These are phyloP conservation scores for Hydrotaea cyrtoneurina DNA, from an alignment of 2,888 invertebrate genomes.

Conservation along the genomic window DNA sequence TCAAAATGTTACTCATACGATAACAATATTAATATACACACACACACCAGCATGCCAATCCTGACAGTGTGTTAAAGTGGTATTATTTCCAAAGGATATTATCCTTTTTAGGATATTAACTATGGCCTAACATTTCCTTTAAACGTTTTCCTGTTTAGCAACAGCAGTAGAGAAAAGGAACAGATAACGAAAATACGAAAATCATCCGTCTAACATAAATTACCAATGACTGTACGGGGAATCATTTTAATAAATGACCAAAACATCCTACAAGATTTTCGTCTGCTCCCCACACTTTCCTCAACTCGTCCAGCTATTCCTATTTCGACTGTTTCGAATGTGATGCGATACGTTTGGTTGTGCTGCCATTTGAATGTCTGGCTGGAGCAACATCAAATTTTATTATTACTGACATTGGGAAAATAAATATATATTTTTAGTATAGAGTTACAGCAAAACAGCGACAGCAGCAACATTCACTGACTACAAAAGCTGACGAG, in stretches of 20 bases:
- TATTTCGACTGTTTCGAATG: too few species aligned
- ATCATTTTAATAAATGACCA: slow-evolving; percentile 48
- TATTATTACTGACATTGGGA: slow-evolving; percentile 30
- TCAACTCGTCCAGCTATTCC: too few species aligned
- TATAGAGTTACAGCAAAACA: not conserved
- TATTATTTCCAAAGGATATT: not conserved
- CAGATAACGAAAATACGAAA: not conserved
- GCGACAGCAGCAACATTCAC: not conserved
- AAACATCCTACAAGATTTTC: not conserved
- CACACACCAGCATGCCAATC: too few species aligned
- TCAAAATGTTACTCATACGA: too few species aligned
- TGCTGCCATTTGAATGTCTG: slow-evolving; percentile 34
- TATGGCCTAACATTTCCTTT: not conserved
- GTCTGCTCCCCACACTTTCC: not conserved
- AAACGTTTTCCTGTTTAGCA: not conserved
- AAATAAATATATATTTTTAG: slow-evolving; percentile 10
- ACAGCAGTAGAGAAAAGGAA: not conserved
- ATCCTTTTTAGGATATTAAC: not conserved
- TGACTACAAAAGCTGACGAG: too few species aligned
- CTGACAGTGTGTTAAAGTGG: too few species aligned
- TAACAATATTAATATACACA: too few species aligned
- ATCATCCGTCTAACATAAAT: slow-evolving; percentile 13
- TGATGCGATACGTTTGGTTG: not conserved
- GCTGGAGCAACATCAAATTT: slow-evolving; percentile 42
- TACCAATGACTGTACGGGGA: slow-evolving; percentile 38